These are phyloP conservation scores for Heliconius himera DNA, from an alignment of 1,140 invertebrate genomes.

Conservation along the genomic window DNA sequence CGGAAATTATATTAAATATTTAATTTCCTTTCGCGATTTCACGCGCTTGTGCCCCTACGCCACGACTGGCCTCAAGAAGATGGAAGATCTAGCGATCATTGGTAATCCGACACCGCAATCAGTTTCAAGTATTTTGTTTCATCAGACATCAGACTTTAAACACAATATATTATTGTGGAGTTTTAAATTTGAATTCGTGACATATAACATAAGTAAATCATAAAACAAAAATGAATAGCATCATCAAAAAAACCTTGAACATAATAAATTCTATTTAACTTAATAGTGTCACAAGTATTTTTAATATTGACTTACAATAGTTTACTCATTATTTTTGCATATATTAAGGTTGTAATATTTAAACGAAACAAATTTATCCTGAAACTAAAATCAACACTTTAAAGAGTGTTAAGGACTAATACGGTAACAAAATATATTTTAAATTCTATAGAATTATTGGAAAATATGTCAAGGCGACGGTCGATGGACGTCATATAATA, in stretches of 20 bases:
- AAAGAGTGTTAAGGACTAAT: background rate
- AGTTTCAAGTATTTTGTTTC: too few species aligned
- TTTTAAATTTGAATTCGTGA: too few species aligned
- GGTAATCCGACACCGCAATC: too few species aligned
- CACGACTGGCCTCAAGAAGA: too few species aligned
- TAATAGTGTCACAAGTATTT: background rate
- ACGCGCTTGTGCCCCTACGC: too few species aligned
- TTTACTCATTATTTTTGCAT: background rate
- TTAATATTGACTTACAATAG: background rate
- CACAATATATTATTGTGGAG: too few species aligned
- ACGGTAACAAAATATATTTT: too few species aligned
- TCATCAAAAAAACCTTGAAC: background rate
- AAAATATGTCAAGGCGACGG: background rate
- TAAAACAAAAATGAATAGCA: background rate
- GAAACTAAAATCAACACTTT: background rate
- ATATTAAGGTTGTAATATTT: background rate
- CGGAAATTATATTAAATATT: too few species aligned
- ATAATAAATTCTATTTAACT: background rate
- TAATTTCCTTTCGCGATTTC: too few species aligned
- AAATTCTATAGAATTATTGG: background rate
- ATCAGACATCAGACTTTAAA: too few species aligned
- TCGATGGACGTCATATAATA: slow-evolving; percentile 3
- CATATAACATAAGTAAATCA: background rate
- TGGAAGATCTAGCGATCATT: too few species aligned
- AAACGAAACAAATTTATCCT: background rate